phyloP scores from a whole-genome alignment of 2,888 invertebrate species.

The Mythimna impura region DNA sequence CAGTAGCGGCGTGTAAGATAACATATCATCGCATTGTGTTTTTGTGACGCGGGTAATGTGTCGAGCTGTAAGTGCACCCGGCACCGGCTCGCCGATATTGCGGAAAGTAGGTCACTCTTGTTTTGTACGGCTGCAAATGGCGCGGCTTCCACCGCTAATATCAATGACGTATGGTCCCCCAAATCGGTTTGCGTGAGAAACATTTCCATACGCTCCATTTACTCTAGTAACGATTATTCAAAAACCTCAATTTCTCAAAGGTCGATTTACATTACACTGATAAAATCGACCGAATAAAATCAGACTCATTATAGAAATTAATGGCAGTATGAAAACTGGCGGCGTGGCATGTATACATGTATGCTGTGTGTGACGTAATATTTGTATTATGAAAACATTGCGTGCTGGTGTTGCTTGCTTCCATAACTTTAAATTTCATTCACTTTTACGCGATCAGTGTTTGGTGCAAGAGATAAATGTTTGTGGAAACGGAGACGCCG shows the following conservation, averaged over 20 bases:
- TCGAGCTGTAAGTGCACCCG: constrained; percentile 63
- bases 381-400: constrained; percentile 66
- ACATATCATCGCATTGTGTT: constrained; percentile 39
- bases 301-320: constrained; percentile 40
- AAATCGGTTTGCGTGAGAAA: constrained; percentile 68
- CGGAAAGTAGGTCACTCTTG: constrained; percentile 84
- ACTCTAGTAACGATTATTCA: constrained; percentile 48
- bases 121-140: constrained; percentile 74
- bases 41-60: constrained; percentile 54
- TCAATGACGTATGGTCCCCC: constrained; percentile 72
- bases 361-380: constrained; percentile 55
- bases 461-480: constrained; percentile 38
- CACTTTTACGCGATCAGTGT: constrained; percentile 35
- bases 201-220: constrained; percentile 61
- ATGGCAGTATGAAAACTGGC: constrained; percentile 22
- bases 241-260: constrained; percentile 28
- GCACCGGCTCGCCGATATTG: constrained; percentile 69
- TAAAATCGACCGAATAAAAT: constrained; percentile 44
- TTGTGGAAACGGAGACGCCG: constrained; percentile 36
- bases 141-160: constrained; percentile 76
- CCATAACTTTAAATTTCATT: constrained; percentile 66
- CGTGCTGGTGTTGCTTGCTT: constrained; percentile 61
- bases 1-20: constrained; percentile 34
- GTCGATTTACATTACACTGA: constrained; percentile 28
- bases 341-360: constrained; percentile 13